Percentiles rank a stretch among this genome's conserved stretches.
Conservation (phyloP, 2,888 invertebrate genomes). For the Brachyptera putata region DNA sequence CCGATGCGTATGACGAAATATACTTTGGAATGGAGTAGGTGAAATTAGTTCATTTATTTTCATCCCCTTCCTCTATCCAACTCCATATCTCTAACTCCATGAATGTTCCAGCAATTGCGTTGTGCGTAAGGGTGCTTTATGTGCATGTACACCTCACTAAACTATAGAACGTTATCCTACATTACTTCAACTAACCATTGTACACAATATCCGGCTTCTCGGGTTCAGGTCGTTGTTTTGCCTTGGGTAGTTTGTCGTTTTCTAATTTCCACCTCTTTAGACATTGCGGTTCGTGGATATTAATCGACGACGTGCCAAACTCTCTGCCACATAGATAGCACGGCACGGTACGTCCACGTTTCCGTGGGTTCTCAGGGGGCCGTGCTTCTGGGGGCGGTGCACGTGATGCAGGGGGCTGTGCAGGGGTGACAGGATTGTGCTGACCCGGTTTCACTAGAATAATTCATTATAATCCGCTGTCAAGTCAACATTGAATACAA, state of each 20-base stretch:
- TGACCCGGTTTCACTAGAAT: background rate
- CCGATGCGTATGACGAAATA: no score
- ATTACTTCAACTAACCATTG: slow-evolving; percentile 2
- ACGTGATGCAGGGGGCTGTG: background rate
- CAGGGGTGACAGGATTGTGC: no score
- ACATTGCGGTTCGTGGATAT: slow-evolving; percentile 64
- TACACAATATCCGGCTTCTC: slow-evolving; percentile 33
- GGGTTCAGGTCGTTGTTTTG: slow-evolving; percentile 53
- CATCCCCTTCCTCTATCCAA: no score
- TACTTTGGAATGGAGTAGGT: no score
- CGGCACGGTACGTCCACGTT: slow-evolving; percentile 38
- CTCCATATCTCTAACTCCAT: no score
- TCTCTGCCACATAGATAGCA: slow-evolving; percentile 63
- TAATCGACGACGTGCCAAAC: slow-evolving; percentile 59
- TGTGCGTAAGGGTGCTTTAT: no score
- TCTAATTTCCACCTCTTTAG: slow-evolving; percentile 58
- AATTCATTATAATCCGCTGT: no score
- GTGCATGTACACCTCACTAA: no score
- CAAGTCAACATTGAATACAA: no score
- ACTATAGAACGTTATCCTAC: no score
- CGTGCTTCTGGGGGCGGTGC: slow-evolving; percentile 1
- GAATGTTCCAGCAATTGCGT: no score
- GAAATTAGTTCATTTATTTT: no score
- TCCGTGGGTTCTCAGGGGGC: background rate
- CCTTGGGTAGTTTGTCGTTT: slow-evolving; percentile 54